Evolutionary conservation across 1,140 invertebrate genomes (phyloP), one percentile per base, ranked within the genome.

Genomic region (Physella acuta): DNA sequence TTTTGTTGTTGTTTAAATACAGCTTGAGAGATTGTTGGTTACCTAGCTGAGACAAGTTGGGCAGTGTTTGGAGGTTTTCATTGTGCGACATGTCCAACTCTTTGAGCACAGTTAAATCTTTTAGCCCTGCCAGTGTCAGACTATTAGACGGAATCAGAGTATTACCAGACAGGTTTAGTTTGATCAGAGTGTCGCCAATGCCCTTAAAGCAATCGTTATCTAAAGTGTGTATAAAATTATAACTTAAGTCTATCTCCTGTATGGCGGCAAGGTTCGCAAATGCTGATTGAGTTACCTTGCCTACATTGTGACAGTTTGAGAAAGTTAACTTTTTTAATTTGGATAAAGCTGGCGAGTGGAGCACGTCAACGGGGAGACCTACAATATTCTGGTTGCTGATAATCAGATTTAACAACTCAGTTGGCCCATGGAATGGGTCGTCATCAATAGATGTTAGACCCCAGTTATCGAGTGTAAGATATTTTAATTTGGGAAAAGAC

Each of bases 401-500:
- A 37, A 36, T 39, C n/a, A 61, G 26, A 61, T 36, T 61, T 26
- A 44, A 26, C 2, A 61, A 28, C 8, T 11, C 5, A 3, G 11
- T 36, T 1, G 11, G 5, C 2, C 36, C 37, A 28, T 3, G 3
- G 28, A 61, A 61, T 24, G 59, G 28, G 8, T 30, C 16, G 14
- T 33, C 5, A 3, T 2, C 34, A 24, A 44, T 28, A 37, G 11
- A 44, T 11, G n/a, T 14, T 34, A 61, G 20, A 1, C 39, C 39
- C 59, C 59, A 61, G 36, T 39, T 61, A 26, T 61, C 59, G 34
- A 61, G 36, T 39, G 59, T 37, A 5, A 61, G 24, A 24, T 61
- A 1, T 61, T 30, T 36, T 24, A 61, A 36, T 20, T 61, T 61
- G 20, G 16, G 1, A 2, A 61, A 61, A n/a, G 59, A 1, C 16